Percentiles rank a stretch among this genome's conserved stretches.
Conservation (phyloP, 2,888 invertebrate species). For the Torymus auratus region DNA sequence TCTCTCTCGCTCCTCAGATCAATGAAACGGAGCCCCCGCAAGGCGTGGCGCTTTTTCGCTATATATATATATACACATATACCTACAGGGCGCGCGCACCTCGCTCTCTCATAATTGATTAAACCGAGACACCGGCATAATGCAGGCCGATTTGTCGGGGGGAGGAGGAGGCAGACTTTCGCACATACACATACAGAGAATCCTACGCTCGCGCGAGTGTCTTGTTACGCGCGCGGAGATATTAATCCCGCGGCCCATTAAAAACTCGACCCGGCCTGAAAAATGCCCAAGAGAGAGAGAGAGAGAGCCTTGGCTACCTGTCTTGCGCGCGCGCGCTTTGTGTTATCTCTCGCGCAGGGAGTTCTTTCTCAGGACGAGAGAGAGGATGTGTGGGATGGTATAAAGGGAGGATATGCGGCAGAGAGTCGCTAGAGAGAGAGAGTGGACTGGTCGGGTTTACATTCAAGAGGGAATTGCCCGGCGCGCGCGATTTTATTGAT, state of each 20-base stretch:
- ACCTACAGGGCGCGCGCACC: slow-evolving; percentile 55
- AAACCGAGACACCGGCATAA: slow-evolving; percentile 74
- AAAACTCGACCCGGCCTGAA: slow-evolving; percentile 73
- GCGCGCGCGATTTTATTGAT: neutral
- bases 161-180: slow-evolving; percentile 60
- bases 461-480: neutral
- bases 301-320: slow-evolving; percentile 36
- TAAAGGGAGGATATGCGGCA: neutral
- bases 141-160: slow-evolving; percentile 72
- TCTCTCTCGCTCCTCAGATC: slow-evolving; percentile 61
- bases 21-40: slow-evolving; percentile 69
- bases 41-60: slow-evolving; percentile 61
- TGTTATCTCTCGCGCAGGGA: too few species aligned
- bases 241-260: slow-evolving; percentile 75
- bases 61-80: too few species aligned
- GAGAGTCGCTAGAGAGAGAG: neutral
- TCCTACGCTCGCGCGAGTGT: slow-evolving; percentile 72
- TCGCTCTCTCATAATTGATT: slow-evolving; percentile 71
- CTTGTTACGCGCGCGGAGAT: slow-evolving; percentile 75
- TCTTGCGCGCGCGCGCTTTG: slow-evolving; percentile 24
- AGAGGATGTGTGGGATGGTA: neutral
- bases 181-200: too few species aligned
- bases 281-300: slow-evolving; percentile 62
- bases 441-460: neutral
- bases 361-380: too few species aligned